Evolutionary conservation across 1,140 invertebrate species (phyloP).

Genomic region (Ips nitidus): DNA sequence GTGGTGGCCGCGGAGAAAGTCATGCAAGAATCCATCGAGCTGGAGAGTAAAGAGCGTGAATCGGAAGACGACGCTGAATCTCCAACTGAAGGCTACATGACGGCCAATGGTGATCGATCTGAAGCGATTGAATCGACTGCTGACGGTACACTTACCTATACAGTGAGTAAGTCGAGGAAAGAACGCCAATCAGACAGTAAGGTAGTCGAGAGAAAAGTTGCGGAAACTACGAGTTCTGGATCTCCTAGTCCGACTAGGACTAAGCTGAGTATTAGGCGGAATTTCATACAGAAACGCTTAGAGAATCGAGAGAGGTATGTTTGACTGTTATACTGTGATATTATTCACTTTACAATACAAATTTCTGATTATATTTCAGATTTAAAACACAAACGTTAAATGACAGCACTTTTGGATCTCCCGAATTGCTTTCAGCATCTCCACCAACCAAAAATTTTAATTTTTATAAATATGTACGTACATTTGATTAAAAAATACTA

Average conservation of each 20-base stretch:
- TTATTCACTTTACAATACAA: neutral
- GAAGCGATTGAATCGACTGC: constrained; percentile 6
- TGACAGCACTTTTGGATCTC: constrained; percentile 53
- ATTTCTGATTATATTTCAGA: constrained; percentile 14
- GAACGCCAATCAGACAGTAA: constrained; percentile 53
- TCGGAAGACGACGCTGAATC: constrained; percentile 13
- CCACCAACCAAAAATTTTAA: constrained; percentile 12
- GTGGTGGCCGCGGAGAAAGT: constrained; percentile 66
- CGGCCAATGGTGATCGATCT: constrained; percentile 35
- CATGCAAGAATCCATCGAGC: constrained; percentile 46
- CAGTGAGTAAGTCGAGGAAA: constrained; percentile 53
- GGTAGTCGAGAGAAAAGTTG: constrained; percentile 5
- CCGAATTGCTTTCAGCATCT: constrained; percentile 38
- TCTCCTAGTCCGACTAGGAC: constrained; percentile 37
- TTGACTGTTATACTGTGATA: neutral
- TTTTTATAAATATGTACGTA: no score
- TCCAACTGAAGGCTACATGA: constrained; percentile 47
- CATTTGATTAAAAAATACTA: no score
- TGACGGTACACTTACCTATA: constrained; percentile 29
- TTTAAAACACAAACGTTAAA: constrained; percentile 65
- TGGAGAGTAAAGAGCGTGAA: constrained; percentile 24
- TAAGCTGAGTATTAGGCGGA: constrained; percentile 51
- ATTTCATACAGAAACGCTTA: constrained; percentile 58
- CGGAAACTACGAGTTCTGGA: constrained; percentile 9
- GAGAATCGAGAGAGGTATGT: constrained; percentile 60